Conservation (phyloP, 2,797 vertebrate species). For the Notolepis coatsorum region DNA sequence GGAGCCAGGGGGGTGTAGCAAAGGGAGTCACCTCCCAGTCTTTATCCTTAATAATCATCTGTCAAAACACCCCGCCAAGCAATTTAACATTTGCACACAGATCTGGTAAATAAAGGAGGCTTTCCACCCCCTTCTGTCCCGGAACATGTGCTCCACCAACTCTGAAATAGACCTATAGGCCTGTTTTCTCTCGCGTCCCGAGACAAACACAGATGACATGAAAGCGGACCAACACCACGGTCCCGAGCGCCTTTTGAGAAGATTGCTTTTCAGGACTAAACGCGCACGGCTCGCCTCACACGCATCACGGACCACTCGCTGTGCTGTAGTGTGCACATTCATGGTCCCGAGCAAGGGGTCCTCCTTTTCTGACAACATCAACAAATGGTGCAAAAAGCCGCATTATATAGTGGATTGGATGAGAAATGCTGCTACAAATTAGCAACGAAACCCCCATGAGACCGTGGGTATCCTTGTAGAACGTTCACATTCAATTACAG, state of each 20-base stretch:
- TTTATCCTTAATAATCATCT: constrained; percentile 84
- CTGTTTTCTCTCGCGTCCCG: constrained; percentile 77
- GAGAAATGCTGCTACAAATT: constrained; percentile 86
- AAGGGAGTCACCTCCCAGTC: constrained; percentile 78
- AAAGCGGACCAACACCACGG: constrained; percentile 84
- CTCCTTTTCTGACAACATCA: constrained; percentile 89
- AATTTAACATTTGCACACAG: constrained; percentile 86
- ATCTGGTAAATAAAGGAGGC: constrained; percentile 79
- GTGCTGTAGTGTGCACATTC: constrained; percentile 82
- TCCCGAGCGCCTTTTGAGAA: constrained; percentile 86
- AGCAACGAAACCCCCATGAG: constrained; percentile 81
- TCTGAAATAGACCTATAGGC: constrained; percentile 86
- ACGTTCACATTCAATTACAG: constrained; percentile 85
- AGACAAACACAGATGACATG: constrained; percentile 82
- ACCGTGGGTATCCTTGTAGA: constrained; percentile 72
- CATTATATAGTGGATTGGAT: constrained; percentile 86
- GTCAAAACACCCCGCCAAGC: constrained; percentile 87
- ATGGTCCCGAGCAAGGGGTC: constrained; percentile 79
- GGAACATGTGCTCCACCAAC: constrained; percentile 85
- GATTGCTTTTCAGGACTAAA: constrained; percentile 90
- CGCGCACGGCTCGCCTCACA: constrained; percentile 81
- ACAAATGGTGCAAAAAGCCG: constrained; percentile 84
- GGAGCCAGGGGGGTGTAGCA: constrained; percentile 47
- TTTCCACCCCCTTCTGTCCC: constrained; percentile 74
- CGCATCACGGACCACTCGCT: constrained; percentile 89